Base-by-base conservation (phyloP, 1,140 invertebrate species). In the Ostrea denselamellosa region DNA sequence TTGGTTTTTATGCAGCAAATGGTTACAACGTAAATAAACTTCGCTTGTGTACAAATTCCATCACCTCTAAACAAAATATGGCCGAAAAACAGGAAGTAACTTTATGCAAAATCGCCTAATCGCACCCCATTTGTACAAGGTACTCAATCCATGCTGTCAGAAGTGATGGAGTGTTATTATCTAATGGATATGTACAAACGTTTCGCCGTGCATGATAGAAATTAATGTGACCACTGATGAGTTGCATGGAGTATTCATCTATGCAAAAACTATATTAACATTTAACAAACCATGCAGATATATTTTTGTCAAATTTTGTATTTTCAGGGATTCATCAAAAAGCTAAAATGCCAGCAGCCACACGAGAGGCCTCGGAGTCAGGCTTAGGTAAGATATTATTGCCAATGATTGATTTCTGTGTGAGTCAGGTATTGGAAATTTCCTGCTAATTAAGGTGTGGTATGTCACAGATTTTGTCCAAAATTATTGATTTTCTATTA, bases 281-380 rank as follows among this genome's bases (percentile, higher is more conserved):
- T 58, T 14, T 19, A 58, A 58, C 19, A 12, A 56, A 12, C 54
- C 54, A 68, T 68, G 65, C 65, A 71, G 22, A 0, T 71, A 8
- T 28, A 71, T 71, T 12, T 71, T 71, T 28, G 0, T 71, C 8
- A 71, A 71, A 8, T 12, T 71, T 3, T 71, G 12, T 25, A 4
- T 77, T 77, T 77, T 34, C 68, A 77, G 68, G 25, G 28, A 4
- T 10, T 71, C 68, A 25, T 71, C 28, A 71, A n/a, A 25, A 52
- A 52, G 14, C 12, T n/a, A 83, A 34, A 10, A 90, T 90, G 89
- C 87, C 89, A 34, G 89, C 87, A n/a, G 89, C 89, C 14, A 83
- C 85, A 51, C 85, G 87, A 34, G 89, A 87, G 22, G 81, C 87
- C 52, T 9, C 9, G 5, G 81, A 83, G 34, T 52, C 44, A 34